Conservation (phyloP, 2,888 invertebrate species). For the Pollenia labialis region DNA sequence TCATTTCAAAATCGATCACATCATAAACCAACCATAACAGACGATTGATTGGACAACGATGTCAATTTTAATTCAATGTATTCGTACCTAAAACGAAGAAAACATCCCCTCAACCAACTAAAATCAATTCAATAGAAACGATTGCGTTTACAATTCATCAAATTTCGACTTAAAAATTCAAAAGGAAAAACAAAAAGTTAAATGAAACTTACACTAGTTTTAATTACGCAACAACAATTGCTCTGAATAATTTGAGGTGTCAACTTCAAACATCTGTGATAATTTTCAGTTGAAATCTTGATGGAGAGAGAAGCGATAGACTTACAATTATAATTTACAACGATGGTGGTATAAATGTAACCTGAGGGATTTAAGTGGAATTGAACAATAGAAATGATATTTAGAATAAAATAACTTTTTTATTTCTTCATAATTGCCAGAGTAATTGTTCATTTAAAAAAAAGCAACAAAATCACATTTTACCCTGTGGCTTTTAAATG, state of each 20-base stretch:
- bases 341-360: constrained; percentile 60
- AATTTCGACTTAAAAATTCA: neutral
- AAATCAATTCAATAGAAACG: constrained; percentile 57
- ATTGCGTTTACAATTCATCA: constrained; percentile 43
- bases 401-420: constrained; percentile 36
- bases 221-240: constrained; percentile 65
- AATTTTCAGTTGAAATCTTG: constrained; percentile 59
- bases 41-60: constrained; percentile 73
- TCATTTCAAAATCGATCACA: constrained; percentile 70
- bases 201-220: constrained; percentile 59
- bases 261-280: constrained; percentile 69
- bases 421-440: constrained; percentile 33
- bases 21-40: constrained; percentile 71
- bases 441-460: constrained; percentile 52
- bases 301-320: neutral
- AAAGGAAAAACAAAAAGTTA: neutral
- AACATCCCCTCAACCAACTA: constrained; percentile 44
- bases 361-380: constrained; percentile 59
- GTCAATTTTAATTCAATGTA: constrained; percentile 65
- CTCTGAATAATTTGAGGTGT: constrained; percentile 24
- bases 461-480: neutral
- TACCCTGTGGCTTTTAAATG: constrained; percentile 24
- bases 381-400: constrained; percentile 56
- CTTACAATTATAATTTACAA: constrained; percentile 4
- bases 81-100: neutral